A percentile compares a stretch with the other conserved stretches of the same genome.
Evolutionary conservation across 2,113 vertebrate species (phyloP).

Genomic region (Centropus bengalensis): DNA sequence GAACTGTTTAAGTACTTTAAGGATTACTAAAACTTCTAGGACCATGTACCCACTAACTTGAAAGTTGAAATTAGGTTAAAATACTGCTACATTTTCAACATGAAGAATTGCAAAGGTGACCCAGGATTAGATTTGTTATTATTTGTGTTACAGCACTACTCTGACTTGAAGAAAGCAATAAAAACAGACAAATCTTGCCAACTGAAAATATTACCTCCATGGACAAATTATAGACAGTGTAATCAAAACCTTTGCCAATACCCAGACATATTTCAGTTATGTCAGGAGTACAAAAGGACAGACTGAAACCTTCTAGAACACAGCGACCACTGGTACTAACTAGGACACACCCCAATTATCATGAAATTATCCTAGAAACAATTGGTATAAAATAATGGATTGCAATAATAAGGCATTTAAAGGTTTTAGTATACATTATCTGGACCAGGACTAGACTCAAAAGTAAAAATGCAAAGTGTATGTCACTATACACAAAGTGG

Average conservation of each 20-base stretch:
- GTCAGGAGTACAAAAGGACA: neutral
- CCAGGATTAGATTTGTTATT: neutral
- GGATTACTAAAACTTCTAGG: neutral
- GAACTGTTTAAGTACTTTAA: neutral
- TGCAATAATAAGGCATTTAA: neutral
- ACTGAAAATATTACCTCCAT: neutral
- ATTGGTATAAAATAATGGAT: accelerated
- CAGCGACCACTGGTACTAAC: neutral
- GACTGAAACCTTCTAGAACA: neutral
- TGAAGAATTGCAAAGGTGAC: neutral
- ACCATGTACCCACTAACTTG: neutral
- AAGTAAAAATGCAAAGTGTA: neutral
- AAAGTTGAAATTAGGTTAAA: neutral
- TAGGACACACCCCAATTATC: neutral
- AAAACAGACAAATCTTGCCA: neutral
- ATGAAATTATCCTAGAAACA: neutral
- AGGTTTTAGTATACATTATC: neutral
- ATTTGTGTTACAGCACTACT: neutral
- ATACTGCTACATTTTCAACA: neutral
- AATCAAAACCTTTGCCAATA: neutral
- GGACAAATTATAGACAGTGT: neutral
- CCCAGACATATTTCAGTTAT: neutral
- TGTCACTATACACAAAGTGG: accelerated
- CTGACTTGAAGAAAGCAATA: neutral
- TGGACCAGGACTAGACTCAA: neutral